Evolutionary conservation across 2,113 vertebrate genomes (phyloP).

Genomic region (Galeopterus variegatus): DNA sequence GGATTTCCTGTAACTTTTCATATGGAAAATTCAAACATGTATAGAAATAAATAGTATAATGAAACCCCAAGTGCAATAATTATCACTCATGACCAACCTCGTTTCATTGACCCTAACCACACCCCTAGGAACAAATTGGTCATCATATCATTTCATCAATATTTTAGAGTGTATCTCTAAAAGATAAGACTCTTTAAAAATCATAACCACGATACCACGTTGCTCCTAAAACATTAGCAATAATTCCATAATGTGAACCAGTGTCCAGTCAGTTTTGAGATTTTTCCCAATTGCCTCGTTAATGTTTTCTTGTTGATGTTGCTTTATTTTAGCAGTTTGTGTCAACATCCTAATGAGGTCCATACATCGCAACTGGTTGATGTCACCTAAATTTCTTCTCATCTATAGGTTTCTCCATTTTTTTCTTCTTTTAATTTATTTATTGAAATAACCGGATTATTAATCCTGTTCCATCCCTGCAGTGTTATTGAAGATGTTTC

Average conservation of each 20-base stretch:
- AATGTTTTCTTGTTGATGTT: too few species aligned
- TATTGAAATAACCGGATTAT: not conserved
- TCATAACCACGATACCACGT: accelerated
- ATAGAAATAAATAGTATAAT: not conserved
- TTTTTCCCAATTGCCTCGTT: not conserved
- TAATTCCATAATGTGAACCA: not conserved
- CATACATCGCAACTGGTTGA: accelerated
- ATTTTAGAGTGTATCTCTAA: not conserved
- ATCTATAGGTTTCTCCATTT: not conserved
- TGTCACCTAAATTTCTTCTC: not conserved
- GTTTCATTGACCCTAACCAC: too few species aligned
- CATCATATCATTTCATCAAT: not conserved
- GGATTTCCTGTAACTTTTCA: not conserved
- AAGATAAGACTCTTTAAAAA: not conserved
- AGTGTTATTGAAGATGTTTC: accelerated
- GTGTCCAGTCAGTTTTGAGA: not conserved
- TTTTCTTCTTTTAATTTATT: not conserved
- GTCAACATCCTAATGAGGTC: not conserved
- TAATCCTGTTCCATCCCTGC: not conserved
- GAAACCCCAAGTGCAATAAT: accelerated
- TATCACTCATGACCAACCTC: not conserved
- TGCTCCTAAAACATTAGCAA: not conserved
- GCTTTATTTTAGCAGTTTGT: not conserved
- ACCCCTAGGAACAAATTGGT: not conserved
- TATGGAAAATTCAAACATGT: not conserved